phyloP scores from a whole-genome alignment of 1,140 invertebrate genomes.

The Penaeus japonicus region DNA sequence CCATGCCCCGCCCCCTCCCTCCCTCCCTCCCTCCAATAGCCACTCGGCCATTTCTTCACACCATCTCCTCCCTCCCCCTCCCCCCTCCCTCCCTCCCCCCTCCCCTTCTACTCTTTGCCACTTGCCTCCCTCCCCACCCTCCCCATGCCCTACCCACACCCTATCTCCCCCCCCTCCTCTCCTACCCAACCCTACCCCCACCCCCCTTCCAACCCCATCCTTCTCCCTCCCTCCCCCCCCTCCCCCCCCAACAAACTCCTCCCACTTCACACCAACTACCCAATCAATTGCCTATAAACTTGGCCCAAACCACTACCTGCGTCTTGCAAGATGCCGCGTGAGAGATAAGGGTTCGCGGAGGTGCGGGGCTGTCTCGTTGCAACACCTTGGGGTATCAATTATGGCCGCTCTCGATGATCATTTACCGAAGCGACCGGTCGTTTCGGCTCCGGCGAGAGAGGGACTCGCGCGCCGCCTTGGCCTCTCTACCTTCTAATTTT shows the following conservation, averaged over 20 bases:
- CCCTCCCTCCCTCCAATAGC: no score
- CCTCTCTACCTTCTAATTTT: not conserved
- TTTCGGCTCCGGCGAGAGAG: not conserved
- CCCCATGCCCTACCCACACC: conserved; percentile 29
- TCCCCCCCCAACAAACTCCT: not conserved
- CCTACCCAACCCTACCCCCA: no score
- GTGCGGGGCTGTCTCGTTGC: conserved; percentile 40
- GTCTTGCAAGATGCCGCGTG: conserved; percentile 48
- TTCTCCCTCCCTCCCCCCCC: not conserved
- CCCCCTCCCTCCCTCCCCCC: not conserved
- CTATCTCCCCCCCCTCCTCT: not conserved
- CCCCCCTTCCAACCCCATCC: not conserved
- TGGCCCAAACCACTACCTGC: conserved; percentile 46
- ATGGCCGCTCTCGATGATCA: conserved; percentile 46
- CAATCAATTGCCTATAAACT: conserved; percentile 52
- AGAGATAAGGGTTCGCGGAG: conserved; percentile 45
- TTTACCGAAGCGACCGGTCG: conserved; percentile 37
- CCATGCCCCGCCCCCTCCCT: no score
- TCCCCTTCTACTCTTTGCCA: not conserved
- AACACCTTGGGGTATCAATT: conserved; percentile 52
- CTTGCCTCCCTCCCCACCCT: not conserved
- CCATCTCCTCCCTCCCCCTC: not conserved
- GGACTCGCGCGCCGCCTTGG: not conserved
- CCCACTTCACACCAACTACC: conserved; percentile 49
- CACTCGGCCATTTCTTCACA: no score